Percentiles rank a stretch among this genome's conserved stretches.
phyloP scores from a whole-genome alignment of 2,888 invertebrate genomes.

The Eurytoma californica region DNA sequence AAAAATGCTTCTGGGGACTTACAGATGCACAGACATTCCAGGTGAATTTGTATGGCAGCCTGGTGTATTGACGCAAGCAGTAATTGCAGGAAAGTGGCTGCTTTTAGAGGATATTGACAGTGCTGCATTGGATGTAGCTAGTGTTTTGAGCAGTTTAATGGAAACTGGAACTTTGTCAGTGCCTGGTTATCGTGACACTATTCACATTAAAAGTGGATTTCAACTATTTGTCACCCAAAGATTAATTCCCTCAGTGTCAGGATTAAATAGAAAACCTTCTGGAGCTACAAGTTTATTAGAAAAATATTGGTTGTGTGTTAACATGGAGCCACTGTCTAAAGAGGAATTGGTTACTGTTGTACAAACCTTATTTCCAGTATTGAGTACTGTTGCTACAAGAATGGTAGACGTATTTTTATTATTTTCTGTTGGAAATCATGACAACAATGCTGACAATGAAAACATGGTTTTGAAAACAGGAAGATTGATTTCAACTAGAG shows the following conservation, averaged over 20 bases:
- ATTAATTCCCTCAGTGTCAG: constrained; percentile 63
- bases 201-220: constrained; percentile 89
- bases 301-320: constrained; percentile 88
- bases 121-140: constrained; percentile 94
- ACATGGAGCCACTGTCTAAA: constrained; percentile 86
- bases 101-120: constrained; percentile 96
- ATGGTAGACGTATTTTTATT: constrained; percentile 90
- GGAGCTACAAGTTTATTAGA: constrained; percentile 83
- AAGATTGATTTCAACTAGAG: constrained; percentile 87
- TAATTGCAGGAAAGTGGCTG: constrained; percentile 91
- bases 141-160: constrained; percentile 88
- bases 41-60: constrained; percentile 98
- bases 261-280: constrained; percentile 72
- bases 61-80: constrained; percentile 93
- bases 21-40: constrained; percentile 96
- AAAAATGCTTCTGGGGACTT: constrained; percentile 94
- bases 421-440: constrained; percentile 85
- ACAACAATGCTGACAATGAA: constrained; percentile 73
- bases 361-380: constrained; percentile 81
- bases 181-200: constrained; percentile 90
- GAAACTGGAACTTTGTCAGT: constrained; percentile 89
- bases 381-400: constrained; percentile 84
- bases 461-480: constrained; percentile 75
- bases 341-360: constrained; percentile 86
- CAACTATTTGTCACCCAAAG: constrained; percentile 93